Evolutionary conservation across 1,140 invertebrate genomes (phyloP).

Genomic region (Megalonaias nervosa): DNA sequence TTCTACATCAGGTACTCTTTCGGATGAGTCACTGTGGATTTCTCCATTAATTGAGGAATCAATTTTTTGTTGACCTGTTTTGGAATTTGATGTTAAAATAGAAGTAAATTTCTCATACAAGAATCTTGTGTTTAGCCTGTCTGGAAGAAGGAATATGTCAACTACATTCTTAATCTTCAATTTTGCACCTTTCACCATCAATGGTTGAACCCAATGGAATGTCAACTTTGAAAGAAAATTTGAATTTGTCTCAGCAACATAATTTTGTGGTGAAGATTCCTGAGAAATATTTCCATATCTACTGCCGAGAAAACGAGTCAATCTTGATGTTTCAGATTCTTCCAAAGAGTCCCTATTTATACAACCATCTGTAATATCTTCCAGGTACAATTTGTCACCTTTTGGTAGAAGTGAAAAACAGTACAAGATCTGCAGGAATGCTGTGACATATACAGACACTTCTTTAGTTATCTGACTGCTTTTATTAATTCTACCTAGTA

Average conservation of each 20-base stretch:
- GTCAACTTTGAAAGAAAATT: slow-evolving; percentile 82
- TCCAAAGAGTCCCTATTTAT: slow-evolving; percentile 40
- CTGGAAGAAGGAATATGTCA: slow-evolving; percentile 90
- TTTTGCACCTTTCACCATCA: slow-evolving; percentile 87
- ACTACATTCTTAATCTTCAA: slow-evolving; percentile 80
- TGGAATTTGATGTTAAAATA: slow-evolving; percentile 21
- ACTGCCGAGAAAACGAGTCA: slow-evolving; percentile 69
- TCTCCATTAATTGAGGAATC: too few species aligned
- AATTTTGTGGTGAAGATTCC: slow-evolving; percentile 79
- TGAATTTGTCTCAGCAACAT: slow-evolving; percentile 85
- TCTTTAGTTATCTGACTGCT: slow-evolving; percentile 74
- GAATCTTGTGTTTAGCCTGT: slow-evolving; percentile 77
- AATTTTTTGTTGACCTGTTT: slow-evolving; percentile 4
- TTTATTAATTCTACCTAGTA: slow-evolving; percentile 43
- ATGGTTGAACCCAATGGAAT: slow-evolving; percentile 90
- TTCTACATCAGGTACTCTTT: slow-evolving; percentile 30
- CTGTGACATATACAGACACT: slow-evolving; percentile 53
- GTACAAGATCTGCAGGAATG: slow-evolving; percentile 60
- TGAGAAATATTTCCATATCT: slow-evolving; percentile 76
- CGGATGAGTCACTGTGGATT: neutral
- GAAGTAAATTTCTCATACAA: slow-evolving; percentile 76
- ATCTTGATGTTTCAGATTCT: slow-evolving; percentile 69
- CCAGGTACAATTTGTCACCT: slow-evolving; percentile 38
- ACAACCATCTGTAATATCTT: slow-evolving; percentile 54
- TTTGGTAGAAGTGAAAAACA: slow-evolving; percentile 60